Evolutionary conservation across 1,140 invertebrate species (phyloP).

Genomic region (Aethina tumida): DNA sequence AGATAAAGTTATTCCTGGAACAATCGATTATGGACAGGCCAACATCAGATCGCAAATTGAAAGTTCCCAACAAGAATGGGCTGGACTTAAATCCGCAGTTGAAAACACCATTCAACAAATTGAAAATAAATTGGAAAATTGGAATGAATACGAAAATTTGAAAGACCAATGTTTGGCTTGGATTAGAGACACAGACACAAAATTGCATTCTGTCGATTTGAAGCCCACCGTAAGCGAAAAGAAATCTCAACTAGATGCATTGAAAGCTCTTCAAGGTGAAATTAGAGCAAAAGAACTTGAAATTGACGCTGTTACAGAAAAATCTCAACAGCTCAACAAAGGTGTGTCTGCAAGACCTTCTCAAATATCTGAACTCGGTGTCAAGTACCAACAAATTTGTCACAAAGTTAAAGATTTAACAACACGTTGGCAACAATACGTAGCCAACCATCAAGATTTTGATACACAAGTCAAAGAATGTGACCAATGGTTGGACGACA

Average conservation of each 20-base stretch:
- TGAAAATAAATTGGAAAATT: slow-evolving; percentile 76
- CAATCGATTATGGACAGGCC: slow-evolving; percentile 72
- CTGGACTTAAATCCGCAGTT: slow-evolving; percentile 65
- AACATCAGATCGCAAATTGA: slow-evolving; percentile 80
- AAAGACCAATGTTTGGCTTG: slow-evolving; percentile 78
- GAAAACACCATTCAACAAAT: slow-evolving; percentile 66
- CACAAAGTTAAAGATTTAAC: slow-evolving; percentile 86
- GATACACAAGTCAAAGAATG: slow-evolving; percentile 70
- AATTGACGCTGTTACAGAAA: slow-evolving; percentile 85
- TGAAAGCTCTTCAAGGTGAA: slow-evolving; percentile 76
- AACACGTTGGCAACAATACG: slow-evolving; percentile 85
- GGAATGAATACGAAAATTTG: slow-evolving; percentile 83
- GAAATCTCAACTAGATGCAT: slow-evolving; percentile 67
- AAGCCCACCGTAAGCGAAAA: slow-evolving; percentile 77
- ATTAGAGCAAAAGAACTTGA: slow-evolving; percentile 84
- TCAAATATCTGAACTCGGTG: slow-evolving; percentile 75
- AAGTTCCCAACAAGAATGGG: slow-evolving; percentile 82
- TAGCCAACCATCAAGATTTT: slow-evolving; percentile 81
- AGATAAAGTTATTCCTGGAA: slow-evolving; percentile 84
- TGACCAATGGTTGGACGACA: slow-evolving; percentile 72
- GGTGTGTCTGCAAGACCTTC: slow-evolving; percentile 53
- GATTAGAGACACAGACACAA: slow-evolving; percentile 80
- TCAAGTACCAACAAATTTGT: slow-evolving; percentile 84
- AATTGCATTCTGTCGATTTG: slow-evolving; percentile 80
- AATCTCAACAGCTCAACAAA: slow-evolving; percentile 74